Conservation (phyloP, 1,140 invertebrate genomes). For the Vollenhovia emeryi region DNA sequence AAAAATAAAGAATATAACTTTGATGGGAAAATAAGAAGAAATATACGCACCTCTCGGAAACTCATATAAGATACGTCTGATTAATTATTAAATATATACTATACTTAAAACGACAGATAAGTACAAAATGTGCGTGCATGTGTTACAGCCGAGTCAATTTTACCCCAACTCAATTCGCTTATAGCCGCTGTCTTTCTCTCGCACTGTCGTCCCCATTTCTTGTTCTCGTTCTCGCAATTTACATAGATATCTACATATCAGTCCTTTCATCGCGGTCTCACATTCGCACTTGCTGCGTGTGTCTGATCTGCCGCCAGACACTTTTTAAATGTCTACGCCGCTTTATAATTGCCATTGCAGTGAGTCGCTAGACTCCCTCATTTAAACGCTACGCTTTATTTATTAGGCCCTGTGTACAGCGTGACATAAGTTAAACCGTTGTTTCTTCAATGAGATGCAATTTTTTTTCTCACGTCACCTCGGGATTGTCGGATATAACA, state of each 20-base stretch:
- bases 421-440: constrained; percentile 24
- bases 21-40: not conserved
- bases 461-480: constrained; percentile 11
- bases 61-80: not conserved
- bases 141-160: constrained; percentile 18
- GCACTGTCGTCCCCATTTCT: not conserved
- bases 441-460: not conserved
- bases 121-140: too few species aligned
- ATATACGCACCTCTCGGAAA: not conserved
- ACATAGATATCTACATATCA: constrained; percentile 40
- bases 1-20: not conserved
- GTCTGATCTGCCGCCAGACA: constrained; percentile 34
- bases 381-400: constrained; percentile 35
- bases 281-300: constrained; percentile 34
- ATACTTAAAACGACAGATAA: not conserved
- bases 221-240: constrained; percentile 35
- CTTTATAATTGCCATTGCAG: constrained; percentile 25
- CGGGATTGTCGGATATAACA: constrained; percentile 36
- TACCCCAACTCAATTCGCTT: constrained; percentile 1
- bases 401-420: constrained; percentile 45
- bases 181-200: not conserved
- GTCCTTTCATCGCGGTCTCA: constrained; percentile 28
- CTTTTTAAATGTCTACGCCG: constrained; percentile 24
- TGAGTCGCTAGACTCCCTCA: constrained; percentile 23
- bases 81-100: not conserved